Percentiles rank a stretch among this genome's conserved stretches.
Conservation (phyloP, 2,797 vertebrate genomes). For the Ficedula albicollis region DNA sequence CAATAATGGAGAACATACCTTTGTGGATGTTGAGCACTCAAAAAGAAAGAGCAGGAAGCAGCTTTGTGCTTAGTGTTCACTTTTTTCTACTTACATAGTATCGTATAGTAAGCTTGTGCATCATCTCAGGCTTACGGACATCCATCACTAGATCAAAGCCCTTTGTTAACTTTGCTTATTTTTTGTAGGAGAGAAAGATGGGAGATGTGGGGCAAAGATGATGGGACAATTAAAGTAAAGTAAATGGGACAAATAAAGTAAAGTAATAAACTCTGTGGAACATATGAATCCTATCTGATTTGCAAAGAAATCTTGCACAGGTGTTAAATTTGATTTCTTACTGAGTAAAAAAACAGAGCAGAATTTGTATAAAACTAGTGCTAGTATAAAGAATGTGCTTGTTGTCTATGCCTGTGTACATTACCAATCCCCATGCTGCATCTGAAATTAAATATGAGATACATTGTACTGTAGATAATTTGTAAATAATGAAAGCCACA, state of each 20-base stretch:
- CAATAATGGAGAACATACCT: neutral
- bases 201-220: neutral
- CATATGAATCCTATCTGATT: accelerated
- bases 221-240: neutral
- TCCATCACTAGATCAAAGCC: neutral
- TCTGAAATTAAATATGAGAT: neutral
- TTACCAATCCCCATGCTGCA: neutral
- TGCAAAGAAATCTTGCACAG: neutral
- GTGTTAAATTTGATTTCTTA: neutral
- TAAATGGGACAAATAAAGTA: neutral
- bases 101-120: neutral
- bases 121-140: neutral
- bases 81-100: neutral
- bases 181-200: neutral
- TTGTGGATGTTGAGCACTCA: neutral
- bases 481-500: neutral
- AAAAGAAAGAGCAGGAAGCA: neutral
- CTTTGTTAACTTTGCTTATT: neutral
- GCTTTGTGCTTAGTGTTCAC: neutral
- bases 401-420: neutral
- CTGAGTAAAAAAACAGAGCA: neutral
- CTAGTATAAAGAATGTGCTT: neutral
- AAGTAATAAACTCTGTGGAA: neutral
- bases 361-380: neutral
- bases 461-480: neutral